A percentile compares a stretch with the other conserved stretches of the same genome.
These are phyloP conservation scores for Euclidia mi DNA, from an alignment of 2,888 invertebrate species.

Conservation along the genomic window DNA sequence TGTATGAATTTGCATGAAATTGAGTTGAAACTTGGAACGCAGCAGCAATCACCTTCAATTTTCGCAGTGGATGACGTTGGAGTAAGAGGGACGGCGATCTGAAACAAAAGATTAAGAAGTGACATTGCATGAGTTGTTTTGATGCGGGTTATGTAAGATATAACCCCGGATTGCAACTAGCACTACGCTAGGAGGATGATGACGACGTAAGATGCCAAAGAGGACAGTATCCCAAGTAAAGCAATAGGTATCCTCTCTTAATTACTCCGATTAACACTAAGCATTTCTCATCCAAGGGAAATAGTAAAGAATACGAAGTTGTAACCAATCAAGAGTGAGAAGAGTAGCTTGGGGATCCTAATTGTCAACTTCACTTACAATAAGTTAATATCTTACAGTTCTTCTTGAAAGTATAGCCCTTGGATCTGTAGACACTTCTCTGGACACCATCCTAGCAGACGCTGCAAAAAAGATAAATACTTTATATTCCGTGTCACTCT, in stretches of 20 bases:
- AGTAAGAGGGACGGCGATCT: conserved; percentile 72
- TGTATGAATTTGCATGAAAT: conserved; percentile 53
- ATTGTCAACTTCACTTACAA: conserved; percentile 17
- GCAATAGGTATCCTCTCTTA: too few species aligned
- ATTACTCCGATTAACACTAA: too few species aligned
- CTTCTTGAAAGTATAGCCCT: conserved; percentile 44
- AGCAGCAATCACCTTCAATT: conserved; percentile 46
- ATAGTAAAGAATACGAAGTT: too few species aligned
- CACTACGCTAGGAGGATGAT: too few species aligned
- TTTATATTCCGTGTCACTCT: neutral
- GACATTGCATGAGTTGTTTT: neutral
- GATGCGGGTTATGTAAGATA: too few species aligned
- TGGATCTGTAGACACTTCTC: conserved; percentile 67
- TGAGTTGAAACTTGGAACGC: conserved; percentile 27
- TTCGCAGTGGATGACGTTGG: conserved; percentile 48
- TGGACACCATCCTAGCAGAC: conserved; percentile 70
- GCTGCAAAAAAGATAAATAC: conserved; percentile 54
- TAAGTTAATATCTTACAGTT: conserved; percentile 61
- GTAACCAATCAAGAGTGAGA: too few species aligned
- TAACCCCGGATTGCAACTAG: too few species aligned
- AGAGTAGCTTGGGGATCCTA: too few species aligned
- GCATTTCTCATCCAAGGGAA: too few species aligned
- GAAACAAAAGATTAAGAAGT: conserved; percentile 51
- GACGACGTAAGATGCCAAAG: too few species aligned
- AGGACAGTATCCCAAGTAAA: too few species aligned